Base-by-base conservation (phyloP, 2,113 vertebrate genomes). In the Myiozetetes cayanensis region DNA sequence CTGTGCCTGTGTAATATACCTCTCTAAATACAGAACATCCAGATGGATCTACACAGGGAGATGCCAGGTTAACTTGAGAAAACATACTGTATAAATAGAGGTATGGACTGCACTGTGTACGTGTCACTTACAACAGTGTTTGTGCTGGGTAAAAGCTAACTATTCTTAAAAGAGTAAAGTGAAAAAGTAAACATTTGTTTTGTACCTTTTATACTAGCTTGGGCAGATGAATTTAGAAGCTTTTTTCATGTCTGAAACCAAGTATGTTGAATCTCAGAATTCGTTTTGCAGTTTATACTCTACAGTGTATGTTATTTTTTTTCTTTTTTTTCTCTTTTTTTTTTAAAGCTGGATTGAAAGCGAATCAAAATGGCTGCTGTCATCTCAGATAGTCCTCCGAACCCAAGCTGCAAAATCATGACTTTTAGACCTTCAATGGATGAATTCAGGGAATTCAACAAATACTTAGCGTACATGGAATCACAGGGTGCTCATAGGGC, bases 371-470 rank as follows among this genome's bases (percentile, higher is more conserved):
- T 99, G 99, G 98, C 99, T 96, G 97, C 96, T 89, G 96, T 95
- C 72, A 97, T 96, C 95, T 97, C 91, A 46, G 98, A 96, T 71
- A 96, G 97, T 97, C 98, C 98, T 95, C 98, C 98, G 82, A 99
- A 99, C 84, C 98, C 98, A 96, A 97, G 98, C 94, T 99, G 99
- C 97, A 99, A 99, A 98, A 99, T 99, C 62, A 99, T 99, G 99
- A 99, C 98, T 91, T 99, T 99, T 97, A 98, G 98, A 91, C 99
- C 99, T 79, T 98, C 98, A 14, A 98, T 99, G 98, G 99, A 99
- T 94, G 99, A 99, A 96, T 99, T 99, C 94, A 98, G 93, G 80
- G 98, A 99, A 44, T 99, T 99, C 94, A 99, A 99, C 97, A 98
- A 98, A 96, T 99, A 99, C 89, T 95, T 99, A 49, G 98, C 97